Evolutionary conservation across 35 echinoderm and acorn worm species (phyloP).

Genomic region (Anneissia japonica): DNA sequence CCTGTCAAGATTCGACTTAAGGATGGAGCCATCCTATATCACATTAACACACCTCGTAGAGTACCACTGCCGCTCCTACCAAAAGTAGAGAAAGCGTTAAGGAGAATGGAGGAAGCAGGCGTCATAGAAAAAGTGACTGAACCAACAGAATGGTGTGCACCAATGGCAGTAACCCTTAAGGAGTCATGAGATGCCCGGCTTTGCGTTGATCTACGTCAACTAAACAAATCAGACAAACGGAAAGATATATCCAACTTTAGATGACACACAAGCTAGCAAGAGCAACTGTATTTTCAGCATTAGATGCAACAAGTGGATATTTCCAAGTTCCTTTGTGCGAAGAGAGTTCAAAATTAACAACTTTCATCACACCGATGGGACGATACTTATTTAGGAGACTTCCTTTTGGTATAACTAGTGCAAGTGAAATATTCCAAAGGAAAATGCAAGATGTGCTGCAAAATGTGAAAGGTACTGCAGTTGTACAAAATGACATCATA

Average conservation of each 20-base stretch:
- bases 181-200: neutral
- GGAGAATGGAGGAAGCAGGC: conserved; percentile 1
- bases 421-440: neutral
- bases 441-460: neutral
- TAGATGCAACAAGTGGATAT: conserved; percentile 56
- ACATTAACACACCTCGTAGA: conserved; percentile 23
- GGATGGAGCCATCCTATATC: conserved; percentile 13
- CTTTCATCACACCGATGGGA: conserved; percentile 54
- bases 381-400: neutral
- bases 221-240: neutral
- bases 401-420: neutral
- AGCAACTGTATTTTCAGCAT: conserved; percentile 14
- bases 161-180: conserved; percentile 47
- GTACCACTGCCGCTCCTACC: conserved; percentile 18
- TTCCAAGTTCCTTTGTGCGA: conserved; percentile 50
- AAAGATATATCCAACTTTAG: neutral
- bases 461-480: neutral
- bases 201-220: neutral
- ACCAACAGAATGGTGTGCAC: conserved; percentile 42
- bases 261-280: neutral
- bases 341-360: conserved; percentile 34
- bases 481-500: neutral
- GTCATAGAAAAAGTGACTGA: conserved; percentile 21
- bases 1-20: conserved; percentile 10
- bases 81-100: neutral